These are phyloP conservation scores for Ctenoplectra terminalis DNA, from an alignment of 1,140 invertebrate species.

Conservation along the genomic window DNA sequence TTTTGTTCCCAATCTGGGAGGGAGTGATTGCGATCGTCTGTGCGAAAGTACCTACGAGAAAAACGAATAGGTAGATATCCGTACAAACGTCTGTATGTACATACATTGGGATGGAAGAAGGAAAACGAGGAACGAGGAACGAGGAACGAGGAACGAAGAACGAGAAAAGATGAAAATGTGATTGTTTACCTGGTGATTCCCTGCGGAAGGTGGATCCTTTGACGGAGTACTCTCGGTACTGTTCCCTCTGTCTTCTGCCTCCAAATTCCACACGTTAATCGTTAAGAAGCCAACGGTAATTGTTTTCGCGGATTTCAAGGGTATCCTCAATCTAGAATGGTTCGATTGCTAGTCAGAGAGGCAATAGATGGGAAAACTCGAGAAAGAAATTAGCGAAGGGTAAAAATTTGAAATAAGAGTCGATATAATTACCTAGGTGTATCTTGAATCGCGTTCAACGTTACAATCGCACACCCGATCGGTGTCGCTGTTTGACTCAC, in stretches of 20 bases:
- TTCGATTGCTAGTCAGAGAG: conserved; percentile 29
- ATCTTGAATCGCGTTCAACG: conserved; percentile 85
- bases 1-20: conserved; percentile 90
- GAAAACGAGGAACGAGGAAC: neutral
- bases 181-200: conserved; percentile 67
- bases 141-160: too few relatives aligned
- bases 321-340: conserved; percentile 82
- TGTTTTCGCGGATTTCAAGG: conserved; percentile 84
- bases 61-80: too few relatives aligned
- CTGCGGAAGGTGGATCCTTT: conserved; percentile 79
- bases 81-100: too few relatives aligned
- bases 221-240: conserved; percentile 89
- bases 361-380: neutral
- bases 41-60: conserved; percentile 85
- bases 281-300: conserved; percentile 92
- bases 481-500: conserved; percentile 92
- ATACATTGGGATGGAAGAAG: neutral
- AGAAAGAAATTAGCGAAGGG: neutral
- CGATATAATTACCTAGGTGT: conserved; percentile 83
- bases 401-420: neutral
- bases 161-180: neutral
- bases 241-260: conserved; percentile 88
- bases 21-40: conserved; percentile 92
- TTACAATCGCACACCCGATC: conserved; percentile 88
- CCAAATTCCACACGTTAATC: conserved; percentile 91